phyloP scores from a whole-genome alignment of 2,113 vertebrate species.

The Marcusenius ussheri region DNA sequence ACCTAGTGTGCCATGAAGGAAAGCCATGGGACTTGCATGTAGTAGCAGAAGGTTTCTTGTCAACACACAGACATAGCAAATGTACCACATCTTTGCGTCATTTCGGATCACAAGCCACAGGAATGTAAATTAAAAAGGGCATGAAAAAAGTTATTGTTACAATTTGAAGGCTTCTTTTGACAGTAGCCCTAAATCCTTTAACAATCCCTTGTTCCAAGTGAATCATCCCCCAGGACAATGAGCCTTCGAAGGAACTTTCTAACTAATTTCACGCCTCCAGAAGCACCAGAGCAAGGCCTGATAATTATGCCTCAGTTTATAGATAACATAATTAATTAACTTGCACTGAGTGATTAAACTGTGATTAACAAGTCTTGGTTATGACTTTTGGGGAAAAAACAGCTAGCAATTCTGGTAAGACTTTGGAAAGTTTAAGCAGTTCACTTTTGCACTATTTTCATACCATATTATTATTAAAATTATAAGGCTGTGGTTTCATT shows the following conservation, averaged over 20 bases:
- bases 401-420: conserved; percentile 3
- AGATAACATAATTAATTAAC: conserved; percentile 53
- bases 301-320: conserved; percentile 41
- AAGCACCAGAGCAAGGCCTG: conserved; percentile 49
- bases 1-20: not conserved
- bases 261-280: conserved; percentile 54
- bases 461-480: not conserved
- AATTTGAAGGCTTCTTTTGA: not conserved
- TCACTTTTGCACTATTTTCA: conserved; percentile 8
- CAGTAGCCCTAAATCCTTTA: conserved; percentile 16
- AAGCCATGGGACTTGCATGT: not conserved
- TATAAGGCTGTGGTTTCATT: not conserved
- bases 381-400: conserved; percentile 24
- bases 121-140: not conserved
- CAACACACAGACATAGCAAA: not conserved
- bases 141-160: not conserved
- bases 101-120: not conserved
- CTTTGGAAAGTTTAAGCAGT: not conserved
- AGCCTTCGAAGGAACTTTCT: conserved; percentile 35
- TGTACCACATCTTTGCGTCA: not conserved
- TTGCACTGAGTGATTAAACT: conserved; percentile 44
- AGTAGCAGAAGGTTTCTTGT: not conserved
- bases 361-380: conserved; percentile 42
- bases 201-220: conserved; percentile 12
- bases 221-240: conserved; percentile 27